Evolutionary conservation across 2,113 vertebrate species (phyloP), one percentile per base, ranked within the genome.

Genomic region (Phalacrocorax pelagicus): DNA sequence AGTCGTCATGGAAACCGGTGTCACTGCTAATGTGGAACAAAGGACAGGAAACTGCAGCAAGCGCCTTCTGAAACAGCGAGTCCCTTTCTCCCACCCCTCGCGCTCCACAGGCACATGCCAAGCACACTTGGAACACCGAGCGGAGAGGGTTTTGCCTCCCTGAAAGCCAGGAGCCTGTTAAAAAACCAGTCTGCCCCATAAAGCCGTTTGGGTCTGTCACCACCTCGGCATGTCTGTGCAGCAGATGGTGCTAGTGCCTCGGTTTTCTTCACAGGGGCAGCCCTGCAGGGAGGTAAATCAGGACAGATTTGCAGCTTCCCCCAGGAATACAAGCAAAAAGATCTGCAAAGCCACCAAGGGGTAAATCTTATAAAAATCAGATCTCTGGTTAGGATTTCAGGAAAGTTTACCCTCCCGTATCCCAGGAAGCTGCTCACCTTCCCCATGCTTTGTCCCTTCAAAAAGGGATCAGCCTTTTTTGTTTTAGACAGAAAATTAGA

Each of bases 1-100:
- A 2, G 14, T 96, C 6, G 2, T 65, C 95, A 84, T 89, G 83
- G 97, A 83, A 96, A 97, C 96, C 18, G 1, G 1, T 78, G 81
- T 67, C 82, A 80, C 62, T 19, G 8, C 61, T n/a, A 94, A 32
- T 73, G 83, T 19, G 79, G 62, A 97, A 97, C 97, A 95, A 96
- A 96, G 81, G 88, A 52, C 47, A 49, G 55, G 71, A 57, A 94
- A 81, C 71, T 23, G 74, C 94, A n/a, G 85, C 79, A 22, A 72
- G 54, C 2, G 5, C 58, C 36, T 92, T 77, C 75, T 1, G 4
- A 73, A 81, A 46, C 22, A 18, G 52, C 4, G 5, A 79, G 61
- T 30, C 34, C 57, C 55, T 42, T 78, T 90, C 67, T 92, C 82
- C 88, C 74, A 38, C 63, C 82, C 86, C 82, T 65, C 75, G 46